Percentiles rank a stretch among this genome's conserved stretches.
These are phyloP conservation scores for Stenchaetothrips biformis DNA, from an alignment of 2,888 invertebrate genomes.

Conservation along the genomic window DNA sequence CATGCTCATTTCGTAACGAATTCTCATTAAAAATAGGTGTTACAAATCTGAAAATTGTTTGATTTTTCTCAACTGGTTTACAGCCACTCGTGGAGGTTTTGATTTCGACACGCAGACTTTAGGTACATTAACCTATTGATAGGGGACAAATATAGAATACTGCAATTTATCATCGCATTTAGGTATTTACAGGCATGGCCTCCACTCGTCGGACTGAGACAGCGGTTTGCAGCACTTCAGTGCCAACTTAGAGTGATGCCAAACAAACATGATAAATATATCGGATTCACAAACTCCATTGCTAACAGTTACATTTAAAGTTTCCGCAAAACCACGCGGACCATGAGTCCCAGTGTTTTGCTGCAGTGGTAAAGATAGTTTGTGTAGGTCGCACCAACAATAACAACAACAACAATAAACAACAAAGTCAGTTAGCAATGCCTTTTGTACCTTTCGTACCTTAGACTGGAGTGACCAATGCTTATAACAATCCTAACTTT, in stretches of 20 bases:
- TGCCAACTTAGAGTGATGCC: background rate
- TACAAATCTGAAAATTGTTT: conserved; percentile 25
- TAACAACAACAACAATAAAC: conserved; percentile 19
- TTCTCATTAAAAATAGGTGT: conserved; percentile 22
- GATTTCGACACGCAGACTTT: conserved; percentile 23
- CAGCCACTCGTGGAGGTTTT: conserved; percentile 11
- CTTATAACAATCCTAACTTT: conserved; percentile 19
- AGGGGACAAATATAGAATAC: conserved; percentile 13
- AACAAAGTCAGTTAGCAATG: conserved; percentile 22
- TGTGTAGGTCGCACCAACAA: background rate
- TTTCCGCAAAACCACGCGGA: no score
- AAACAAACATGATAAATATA: background rate
- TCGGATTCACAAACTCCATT: background rate
- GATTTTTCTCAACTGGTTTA: conserved; percentile 7
- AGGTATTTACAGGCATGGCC: conserved; percentile 18
- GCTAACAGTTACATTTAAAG: no score
- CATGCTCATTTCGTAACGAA: background rate
- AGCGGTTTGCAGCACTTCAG: background rate
- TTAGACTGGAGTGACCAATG: background rate
- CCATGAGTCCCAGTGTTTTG: no score
- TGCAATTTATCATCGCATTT: conserved; percentile 13
- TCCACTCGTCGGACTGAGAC: conserved; percentile 7
- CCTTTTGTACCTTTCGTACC: conserved; percentile 6
- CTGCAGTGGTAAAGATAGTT: no score
- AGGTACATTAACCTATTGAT: conserved; percentile 23